Evolutionary conservation across 2,797 vertebrate species (phyloP), one percentile per base, ranked within the genome.

Genomic region (Enteromius trimaculatus): DNA sequence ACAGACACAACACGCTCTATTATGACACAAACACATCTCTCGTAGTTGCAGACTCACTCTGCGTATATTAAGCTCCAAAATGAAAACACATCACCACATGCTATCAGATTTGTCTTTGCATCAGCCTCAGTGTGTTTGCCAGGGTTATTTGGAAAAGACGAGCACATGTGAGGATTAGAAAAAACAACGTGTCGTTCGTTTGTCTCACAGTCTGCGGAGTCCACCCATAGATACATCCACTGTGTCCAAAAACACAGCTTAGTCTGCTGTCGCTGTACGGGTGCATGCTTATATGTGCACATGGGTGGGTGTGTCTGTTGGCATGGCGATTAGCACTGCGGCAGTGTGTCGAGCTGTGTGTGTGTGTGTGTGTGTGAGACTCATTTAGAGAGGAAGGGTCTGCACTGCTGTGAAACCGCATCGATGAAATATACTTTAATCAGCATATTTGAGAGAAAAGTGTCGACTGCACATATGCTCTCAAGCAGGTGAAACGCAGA

Each of bases 291-390:
- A 74, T 60, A 42, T n/a, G 69, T 39, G 23, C 66, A 75, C 68
- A 86, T 80, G 65, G 68, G 65, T 72, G 17, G 65, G 44, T 74
- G 26, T 79, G 70, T 58, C 60, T 51, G 80, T 75, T 69, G 58
- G 69, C 84, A 76, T 79, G 60, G 70, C 6, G 69, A 75, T 86
- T 76, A 79, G 85, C 39, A 76, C 76, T 86, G 85, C 84, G 29
- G 80, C 84, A 86, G 76, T 71, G 80, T 74, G 75, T 37, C 1
- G 66, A 42, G 51, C 62, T 76, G 71, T 76, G 42, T 49, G 26
- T 68, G 60, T 75, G 39, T 47, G 23, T 66, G 64, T n/a, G 51
- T 42, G 51, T 70, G 51, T 39, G n/a, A 11, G 39, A 31, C 39
- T 74, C 53, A n/a, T 2, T 51, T 76, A 31, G 39, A 77, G 53